Evolutionary conservation across 2,113 vertebrate genomes (phyloP).

Genomic region (Ciconia boyciana): DNA sequence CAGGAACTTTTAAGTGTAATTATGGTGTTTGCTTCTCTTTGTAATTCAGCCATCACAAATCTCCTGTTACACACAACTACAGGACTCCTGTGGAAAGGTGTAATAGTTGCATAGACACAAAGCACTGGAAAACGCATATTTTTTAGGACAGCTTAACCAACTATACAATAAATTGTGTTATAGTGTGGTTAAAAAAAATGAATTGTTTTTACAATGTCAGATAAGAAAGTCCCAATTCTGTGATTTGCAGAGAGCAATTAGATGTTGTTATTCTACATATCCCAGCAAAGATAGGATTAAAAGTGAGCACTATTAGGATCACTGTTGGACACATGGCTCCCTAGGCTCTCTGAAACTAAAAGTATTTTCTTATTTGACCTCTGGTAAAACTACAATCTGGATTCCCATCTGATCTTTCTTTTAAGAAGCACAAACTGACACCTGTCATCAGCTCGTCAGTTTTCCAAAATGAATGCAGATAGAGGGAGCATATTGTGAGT

Average conservation of each 20-base stretch:
- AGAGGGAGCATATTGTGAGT: constrained; percentile 31
- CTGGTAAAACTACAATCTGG: not conserved
- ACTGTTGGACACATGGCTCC: not conserved
- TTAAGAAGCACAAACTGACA: constrained; percentile 2
- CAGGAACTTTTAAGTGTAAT: not conserved
- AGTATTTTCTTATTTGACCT: constrained; percentile 27
- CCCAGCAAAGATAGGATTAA: not conserved
- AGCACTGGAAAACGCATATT: not conserved
- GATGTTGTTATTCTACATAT: not conserved
- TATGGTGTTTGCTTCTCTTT: not conserved
- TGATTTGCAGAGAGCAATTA: not conserved
- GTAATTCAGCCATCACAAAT: not conserved
- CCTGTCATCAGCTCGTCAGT: constrained; percentile 14
- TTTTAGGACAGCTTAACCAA: not conserved
- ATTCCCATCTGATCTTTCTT: constrained; percentile 28
- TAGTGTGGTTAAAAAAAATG: not conserved
- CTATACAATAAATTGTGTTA: fast-evolving
- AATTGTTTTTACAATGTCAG: not conserved
- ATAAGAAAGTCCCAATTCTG: not conserved
- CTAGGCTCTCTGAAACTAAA: not conserved
- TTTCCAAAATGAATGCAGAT: not conserved
- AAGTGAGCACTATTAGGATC: not conserved
- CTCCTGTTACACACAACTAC: not conserved
- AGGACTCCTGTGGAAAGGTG: not conserved
- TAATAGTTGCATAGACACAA: not conserved